Evolutionary conservation across 2,797 vertebrate genomes (phyloP).

Genomic region (Hemitrygon akajei): DNA sequence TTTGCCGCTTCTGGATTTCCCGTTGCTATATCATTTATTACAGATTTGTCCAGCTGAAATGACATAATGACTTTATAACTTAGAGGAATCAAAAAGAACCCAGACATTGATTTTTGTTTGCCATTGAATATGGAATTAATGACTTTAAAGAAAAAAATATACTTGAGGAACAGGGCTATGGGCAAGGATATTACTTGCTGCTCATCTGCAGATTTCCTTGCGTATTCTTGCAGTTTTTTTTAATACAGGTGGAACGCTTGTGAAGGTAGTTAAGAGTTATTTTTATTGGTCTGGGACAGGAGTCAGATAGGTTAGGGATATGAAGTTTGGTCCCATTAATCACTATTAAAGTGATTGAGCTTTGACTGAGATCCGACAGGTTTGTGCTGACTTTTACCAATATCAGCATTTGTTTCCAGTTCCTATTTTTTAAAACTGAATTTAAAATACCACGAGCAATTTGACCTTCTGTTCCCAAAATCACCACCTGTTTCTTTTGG

Average conservation of each 20-base stretch:
- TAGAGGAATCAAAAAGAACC: not conserved
- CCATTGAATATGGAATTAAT: not conserved
- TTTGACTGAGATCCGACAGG: not conserved
- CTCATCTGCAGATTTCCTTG: not conserved
- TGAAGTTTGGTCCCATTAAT: not conserved
- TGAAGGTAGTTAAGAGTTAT: not conserved
- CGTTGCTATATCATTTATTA: constrained; percentile 76
- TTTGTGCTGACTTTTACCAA: not conserved
- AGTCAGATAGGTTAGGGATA: not conserved
- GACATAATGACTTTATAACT: constrained; percentile 13
- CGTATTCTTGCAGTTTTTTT: not conserved
- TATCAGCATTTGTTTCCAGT: not conserved
- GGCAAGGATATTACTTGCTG: not conserved
- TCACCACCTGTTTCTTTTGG: not conserved
- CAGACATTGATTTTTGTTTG: not conserved
- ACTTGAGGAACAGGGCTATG: not conserved
- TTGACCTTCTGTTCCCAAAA: not conserved
- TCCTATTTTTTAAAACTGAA: not conserved
- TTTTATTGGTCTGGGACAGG: not conserved
- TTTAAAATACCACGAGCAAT: not conserved
- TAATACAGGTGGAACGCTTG: not conserved
- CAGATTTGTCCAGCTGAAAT: constrained; percentile 77
- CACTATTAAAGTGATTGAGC: not conserved
- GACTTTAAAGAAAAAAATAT: not conserved
- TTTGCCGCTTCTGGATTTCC: constrained; percentile 65